Percentiles rank a stretch among this genome's conserved stretches.
Conservation (phyloP, 2,797 vertebrate genomes). For the Danio kyathit region DNA sequence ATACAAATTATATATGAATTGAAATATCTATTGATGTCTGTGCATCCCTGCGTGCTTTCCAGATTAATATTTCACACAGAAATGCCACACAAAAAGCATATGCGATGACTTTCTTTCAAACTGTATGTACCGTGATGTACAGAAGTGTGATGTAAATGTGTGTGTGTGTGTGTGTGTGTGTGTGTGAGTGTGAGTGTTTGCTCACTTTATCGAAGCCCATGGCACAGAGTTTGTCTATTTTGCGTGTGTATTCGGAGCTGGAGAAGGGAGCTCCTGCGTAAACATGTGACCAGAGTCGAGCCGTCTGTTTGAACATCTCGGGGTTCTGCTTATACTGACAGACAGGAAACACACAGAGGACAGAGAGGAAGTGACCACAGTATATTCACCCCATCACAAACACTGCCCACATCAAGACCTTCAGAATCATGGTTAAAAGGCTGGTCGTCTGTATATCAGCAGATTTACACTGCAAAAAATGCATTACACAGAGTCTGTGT, state of each 20-base stretch:
- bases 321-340: conserved; percentile 93
- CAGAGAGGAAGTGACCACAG: not conserved
- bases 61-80: not conserved
- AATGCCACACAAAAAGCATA: not conserved
- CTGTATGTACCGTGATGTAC: not conserved
- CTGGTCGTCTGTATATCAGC: too few species aligned
- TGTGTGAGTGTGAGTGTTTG: conserved; percentile 44
- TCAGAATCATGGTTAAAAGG: too few species aligned
- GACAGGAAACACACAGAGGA: conserved; percentile 46
- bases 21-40: too few species aligned
- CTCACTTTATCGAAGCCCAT: conserved; percentile 97
- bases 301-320: conserved; percentile 97
- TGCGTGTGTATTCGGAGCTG: conserved; percentile 91
- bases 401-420: too few species aligned
- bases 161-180: conserved; percentile 13
- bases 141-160: not conserved
- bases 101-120: not conserved
- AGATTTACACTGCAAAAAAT: too few species aligned
- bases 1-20: too few species aligned
- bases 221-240: conserved; percentile 93
- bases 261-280: conserved; percentile 90
- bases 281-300: conserved; percentile 91
- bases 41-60: not conserved
- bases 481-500: too few species aligned
- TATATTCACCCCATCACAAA: too few species aligned